Conservation (phyloP, 92 coral and sea anemone species). For the Blastomussa wellsi region DNA sequence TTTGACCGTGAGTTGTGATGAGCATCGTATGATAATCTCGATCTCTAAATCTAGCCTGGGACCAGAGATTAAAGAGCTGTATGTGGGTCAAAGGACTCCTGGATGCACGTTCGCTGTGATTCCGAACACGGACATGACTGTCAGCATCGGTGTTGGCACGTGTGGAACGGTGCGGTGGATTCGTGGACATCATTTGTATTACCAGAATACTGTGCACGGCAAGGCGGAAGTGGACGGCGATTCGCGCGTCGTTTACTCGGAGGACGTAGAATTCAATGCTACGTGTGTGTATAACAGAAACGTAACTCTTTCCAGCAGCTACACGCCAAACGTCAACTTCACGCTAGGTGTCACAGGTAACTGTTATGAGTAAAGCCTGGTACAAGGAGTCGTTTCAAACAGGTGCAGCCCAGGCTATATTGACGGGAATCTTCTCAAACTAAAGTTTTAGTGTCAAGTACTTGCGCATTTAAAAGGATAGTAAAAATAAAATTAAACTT, state of each 20-base stretch:
- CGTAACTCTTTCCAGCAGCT: not conserved
- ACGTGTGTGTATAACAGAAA: not conserved
- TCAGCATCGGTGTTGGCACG: not conserved
- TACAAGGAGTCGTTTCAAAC: too few species aligned
- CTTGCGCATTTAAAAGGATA: too few species aligned
- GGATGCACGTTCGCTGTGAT: not conserved
- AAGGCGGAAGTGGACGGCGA: not conserved
- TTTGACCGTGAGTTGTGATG: constrained; percentile 2
- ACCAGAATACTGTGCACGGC: not conserved
- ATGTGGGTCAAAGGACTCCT: not conserved
- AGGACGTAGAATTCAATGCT: not conserved
- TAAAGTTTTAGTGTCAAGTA: too few species aligned
- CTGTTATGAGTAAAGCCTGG: too few species aligned
- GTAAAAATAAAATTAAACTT: too few species aligned
- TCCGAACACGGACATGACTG: not conserved
- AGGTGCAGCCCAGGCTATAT: too few species aligned
- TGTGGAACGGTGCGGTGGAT: not conserved
- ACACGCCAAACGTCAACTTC: not conserved
- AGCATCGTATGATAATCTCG: not conserved
- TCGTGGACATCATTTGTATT: not conserved
- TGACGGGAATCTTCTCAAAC: too few species aligned
- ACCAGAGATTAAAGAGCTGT: not conserved
- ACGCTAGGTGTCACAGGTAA: not conserved
- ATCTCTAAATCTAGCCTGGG: constrained; percentile 1
- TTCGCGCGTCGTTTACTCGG: not conserved